Conservation (phyloP, 2,113 vertebrate genomes). For the Laticauda colubrina region DNA sequence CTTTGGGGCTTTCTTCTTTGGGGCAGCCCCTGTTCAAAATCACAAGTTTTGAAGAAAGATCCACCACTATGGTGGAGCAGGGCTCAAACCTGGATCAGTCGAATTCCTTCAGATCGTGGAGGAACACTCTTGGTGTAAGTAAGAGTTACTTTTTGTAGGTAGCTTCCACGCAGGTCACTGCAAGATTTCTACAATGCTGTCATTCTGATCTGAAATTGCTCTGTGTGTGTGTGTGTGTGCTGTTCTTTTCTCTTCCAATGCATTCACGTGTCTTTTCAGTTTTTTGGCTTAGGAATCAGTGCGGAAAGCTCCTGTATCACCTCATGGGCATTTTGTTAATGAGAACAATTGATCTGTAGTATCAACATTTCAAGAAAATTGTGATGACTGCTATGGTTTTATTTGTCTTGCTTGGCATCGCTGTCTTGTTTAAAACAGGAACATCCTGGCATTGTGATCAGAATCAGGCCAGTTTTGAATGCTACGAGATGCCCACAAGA, state of each 20-base stretch:
- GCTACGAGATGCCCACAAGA: background rate
- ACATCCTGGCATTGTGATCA: background rate
- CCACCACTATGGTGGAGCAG: background rate
- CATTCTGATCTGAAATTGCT: background rate
- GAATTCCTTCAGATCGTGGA: background rate
- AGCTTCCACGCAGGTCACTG: background rate
- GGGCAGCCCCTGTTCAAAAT: background rate
- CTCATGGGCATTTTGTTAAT: background rate
- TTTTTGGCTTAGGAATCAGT: background rate
- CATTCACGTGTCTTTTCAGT: background rate
- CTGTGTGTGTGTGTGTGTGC: too few relatives aligned
- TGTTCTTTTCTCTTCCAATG: background rate
- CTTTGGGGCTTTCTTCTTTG: background rate
- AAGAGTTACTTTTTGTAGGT: background rate
- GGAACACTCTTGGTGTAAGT: background rate
- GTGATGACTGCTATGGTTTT: background rate
- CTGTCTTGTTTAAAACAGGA: background rate
- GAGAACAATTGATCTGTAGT: background rate
- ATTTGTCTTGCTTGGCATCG: background rate
- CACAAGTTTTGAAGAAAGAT: background rate
- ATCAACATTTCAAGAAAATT: background rate
- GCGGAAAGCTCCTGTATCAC: background rate
- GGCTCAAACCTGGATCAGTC: background rate
- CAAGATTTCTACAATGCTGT: background rate
- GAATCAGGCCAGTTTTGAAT: background rate